Evolutionary conservation across 2,888 invertebrate genomes (phyloP), one percentile per base, ranked within the genome.

Genomic region (Orthonevra nobilis): DNA sequence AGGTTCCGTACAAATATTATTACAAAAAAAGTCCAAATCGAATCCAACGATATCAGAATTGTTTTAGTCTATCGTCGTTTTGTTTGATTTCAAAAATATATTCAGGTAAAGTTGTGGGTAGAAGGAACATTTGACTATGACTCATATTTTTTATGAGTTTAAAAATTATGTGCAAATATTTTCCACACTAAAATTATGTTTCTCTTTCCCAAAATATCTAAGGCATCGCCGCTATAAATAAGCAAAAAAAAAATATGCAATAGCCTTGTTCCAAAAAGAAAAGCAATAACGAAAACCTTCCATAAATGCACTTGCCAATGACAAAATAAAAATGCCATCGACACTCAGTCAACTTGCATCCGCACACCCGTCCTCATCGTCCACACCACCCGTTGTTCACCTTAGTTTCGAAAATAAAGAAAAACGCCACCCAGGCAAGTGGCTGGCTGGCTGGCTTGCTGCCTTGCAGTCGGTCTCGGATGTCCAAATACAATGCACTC

Each of bases 321-420:
- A 70, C 64, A 77, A 54, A 61, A 52, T 64, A 72, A 77, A 77
- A 72, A 77, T 77, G 77, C 72, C 77, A 77, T 77, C 77, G 77
- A 77, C 77, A 72, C 77, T 72, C 32, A 77, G 70, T 60, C 44
- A 72, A 77, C 72, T 68, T 34, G 77, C 77, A 77, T 72, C 64
- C 64, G 52, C 30, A 66, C 64, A 60, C 64, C 58, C 72, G 44
- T 70, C 32, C 54, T 30, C n/a, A n/a, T 17, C 5, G 32, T 52
- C 34, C 60, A 50, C 26, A 52, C n/a, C n/a, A n/a, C 36, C 23
- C 50, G 48, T 40, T 69, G 56, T 64, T 58, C 68, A 60, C 74
- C 46, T 70, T 38, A 44, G 42, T n/a, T n/a, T 5, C 3, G 23
- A 23, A 23, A 23, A 23, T 23, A 23, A 23, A 23, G 5, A 23